These are phyloP conservation scores for Cephus nigrinus DNA, from an alignment of 2,888 invertebrate genomes.

Conservation along the genomic window DNA sequence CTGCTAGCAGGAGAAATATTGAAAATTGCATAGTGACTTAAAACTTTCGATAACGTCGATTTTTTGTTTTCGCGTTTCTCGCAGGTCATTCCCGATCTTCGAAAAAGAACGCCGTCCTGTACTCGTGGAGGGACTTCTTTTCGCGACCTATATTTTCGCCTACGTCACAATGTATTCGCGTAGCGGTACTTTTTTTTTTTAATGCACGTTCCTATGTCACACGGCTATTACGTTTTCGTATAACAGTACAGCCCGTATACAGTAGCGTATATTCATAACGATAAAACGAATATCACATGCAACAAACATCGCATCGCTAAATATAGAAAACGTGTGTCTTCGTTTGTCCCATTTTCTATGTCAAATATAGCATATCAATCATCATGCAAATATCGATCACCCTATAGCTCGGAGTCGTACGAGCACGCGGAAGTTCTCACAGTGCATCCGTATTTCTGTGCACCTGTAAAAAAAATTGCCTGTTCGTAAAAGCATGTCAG, in stretches of 20 bases:
- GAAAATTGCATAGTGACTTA: too few relatives aligned
- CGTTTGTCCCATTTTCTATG: background rate
- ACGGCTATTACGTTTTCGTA: background rate
- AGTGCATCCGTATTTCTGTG: background rate
- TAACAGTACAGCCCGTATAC: too few relatives aligned
- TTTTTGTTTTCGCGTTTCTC: too few relatives aligned
- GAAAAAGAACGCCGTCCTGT: background rate
- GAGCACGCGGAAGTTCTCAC: background rate
- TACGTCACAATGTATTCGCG: background rate
- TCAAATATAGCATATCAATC: background rate
- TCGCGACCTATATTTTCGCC: background rate
- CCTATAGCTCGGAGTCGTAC: background rate
- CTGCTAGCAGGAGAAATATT: too few relatives aligned
- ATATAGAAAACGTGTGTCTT: background rate
- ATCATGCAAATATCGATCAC: background rate
- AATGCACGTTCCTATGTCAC: background rate
- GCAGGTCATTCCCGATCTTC: background rate
- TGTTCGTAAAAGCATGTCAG: background rate
- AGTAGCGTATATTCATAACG: too few relatives aligned
- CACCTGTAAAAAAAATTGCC: background rate
- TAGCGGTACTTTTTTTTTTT: background rate
- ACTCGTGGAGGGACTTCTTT: background rate
- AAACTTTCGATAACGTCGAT: too few relatives aligned
- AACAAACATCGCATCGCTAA: background rate
- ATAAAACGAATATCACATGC: too few relatives aligned